Percentiles rank a stretch among this genome's conserved stretches.
Evolutionary conservation across 2,113 vertebrate genomes (phyloP).

Genomic region (Sinocyclocheilus maitianheensis): DNA sequence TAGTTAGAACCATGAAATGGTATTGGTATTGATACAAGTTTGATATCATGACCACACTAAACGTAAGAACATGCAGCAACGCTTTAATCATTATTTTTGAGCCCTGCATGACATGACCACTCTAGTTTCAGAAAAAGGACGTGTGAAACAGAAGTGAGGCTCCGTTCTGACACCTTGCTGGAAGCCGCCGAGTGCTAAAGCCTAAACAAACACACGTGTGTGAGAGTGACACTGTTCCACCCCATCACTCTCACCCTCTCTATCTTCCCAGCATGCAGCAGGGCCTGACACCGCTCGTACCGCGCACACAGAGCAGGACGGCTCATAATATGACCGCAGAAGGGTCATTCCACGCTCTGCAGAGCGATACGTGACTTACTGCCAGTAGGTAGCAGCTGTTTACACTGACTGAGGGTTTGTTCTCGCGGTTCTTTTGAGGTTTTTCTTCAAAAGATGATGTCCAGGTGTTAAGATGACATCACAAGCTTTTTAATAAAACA

Average conservation of each 20-base stretch:
- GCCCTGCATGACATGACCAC: not conserved
- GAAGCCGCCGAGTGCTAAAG: conserved; percentile 48
- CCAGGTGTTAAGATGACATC: conserved; percentile 9
- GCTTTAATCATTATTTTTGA: not conserved
- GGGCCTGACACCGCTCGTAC: conserved; percentile 13
- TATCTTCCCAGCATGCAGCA: conserved; percentile 43
- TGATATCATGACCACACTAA: not conserved
- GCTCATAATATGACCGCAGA: conserved; percentile 35
- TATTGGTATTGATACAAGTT: not conserved
- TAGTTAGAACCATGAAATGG: not conserved
- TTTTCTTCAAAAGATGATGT: not conserved
- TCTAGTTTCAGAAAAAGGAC: conserved; percentile 40
- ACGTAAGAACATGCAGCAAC: not conserved
- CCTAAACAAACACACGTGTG: conserved; percentile 56
- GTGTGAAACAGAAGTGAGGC: conserved; percentile 48
- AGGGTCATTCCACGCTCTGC: conserved; percentile 27
- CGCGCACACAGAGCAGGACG: conserved; percentile 24
- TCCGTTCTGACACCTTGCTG: conserved; percentile 50
- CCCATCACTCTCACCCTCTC: conserved; percentile 53
- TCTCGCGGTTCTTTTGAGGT: not conserved
- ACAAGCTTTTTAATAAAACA: not conserved
- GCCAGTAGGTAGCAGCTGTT: conserved; percentile 29
- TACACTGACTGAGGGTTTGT: conserved; percentile 23
- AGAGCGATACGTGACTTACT: conserved; percentile 27
- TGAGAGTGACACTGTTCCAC: conserved; percentile 39